phyloP scores from a whole-genome alignment of 2,888 invertebrate species.

The Pollenia angustigena region DNA sequence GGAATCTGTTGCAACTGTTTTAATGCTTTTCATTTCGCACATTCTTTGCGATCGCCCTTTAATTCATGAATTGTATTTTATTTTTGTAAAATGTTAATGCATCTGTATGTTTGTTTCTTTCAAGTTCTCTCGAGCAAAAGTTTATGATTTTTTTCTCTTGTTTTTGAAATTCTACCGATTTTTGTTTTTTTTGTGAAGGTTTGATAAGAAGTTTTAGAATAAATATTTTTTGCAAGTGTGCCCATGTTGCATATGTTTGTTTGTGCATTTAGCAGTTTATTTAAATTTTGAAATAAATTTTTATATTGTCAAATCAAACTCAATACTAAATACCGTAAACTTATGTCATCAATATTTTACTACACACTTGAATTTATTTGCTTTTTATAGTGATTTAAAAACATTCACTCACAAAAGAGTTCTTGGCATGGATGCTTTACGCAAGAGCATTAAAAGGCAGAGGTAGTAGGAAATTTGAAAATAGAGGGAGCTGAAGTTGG shows the following conservation, averaged over 20 bases:
- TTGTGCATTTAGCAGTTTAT: conserved; percentile 46
- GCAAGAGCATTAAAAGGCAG: background rate
- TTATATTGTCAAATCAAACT: conserved; percentile 64
- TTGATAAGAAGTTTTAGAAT: conserved; percentile 16
- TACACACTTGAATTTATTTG: conserved; percentile 48
- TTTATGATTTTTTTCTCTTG: background rate
- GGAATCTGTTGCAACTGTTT: conserved; percentile 63
- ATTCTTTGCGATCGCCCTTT: conserved; percentile 55
- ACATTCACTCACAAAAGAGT: background rate
- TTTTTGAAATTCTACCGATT: conserved; percentile 2
- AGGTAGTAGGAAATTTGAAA: background rate
- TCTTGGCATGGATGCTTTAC: conserved; percentile 5
- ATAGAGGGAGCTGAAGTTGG: background rate
- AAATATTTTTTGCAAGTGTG: background rate
- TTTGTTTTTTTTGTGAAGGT: conserved; percentile 3
- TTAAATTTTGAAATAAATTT: conserved; percentile 58
- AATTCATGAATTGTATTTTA: conserved; percentile 1
- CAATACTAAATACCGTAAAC: conserved; percentile 71
- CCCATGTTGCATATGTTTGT: background rate
- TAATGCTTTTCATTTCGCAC: conserved; percentile 59
- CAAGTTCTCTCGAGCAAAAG: conserved; percentile 10
- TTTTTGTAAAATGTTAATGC: conserved; percentile 12
- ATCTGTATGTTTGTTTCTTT: background rate
- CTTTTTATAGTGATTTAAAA: conserved; percentile 39
- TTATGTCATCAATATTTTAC: conserved; percentile 69